Percentiles rank a stretch among this genome's conserved stretches.
Evolutionary conservation across 2,888 invertebrate genomes (phyloP).

Genomic region (Melipona bicolor): DNA sequence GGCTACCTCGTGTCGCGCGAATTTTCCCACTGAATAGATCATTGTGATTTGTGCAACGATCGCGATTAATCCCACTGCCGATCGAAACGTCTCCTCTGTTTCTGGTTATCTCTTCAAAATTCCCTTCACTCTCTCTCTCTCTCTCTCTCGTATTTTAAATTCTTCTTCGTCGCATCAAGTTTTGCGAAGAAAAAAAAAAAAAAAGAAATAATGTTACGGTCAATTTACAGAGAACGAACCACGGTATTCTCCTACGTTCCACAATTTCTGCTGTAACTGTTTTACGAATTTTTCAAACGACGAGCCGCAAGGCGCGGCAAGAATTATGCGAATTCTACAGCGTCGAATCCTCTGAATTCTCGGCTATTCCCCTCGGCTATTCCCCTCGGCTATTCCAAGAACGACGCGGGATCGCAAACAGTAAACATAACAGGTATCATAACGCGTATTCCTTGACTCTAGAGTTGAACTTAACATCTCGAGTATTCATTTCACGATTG

Average conservation of each 20-base stretch:
- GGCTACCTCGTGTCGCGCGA: constrained; percentile 24
- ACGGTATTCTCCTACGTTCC: neutral
- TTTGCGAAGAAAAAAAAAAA: too few relatives aligned
- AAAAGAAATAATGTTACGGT: neutral
- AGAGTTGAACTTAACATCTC: neutral
- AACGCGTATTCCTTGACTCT: neutral
- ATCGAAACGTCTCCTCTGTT: neutral
- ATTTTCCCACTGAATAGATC: constrained; percentile 61
- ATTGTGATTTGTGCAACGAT: constrained; percentile 41
- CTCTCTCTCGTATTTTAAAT: neutral
- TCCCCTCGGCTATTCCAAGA: constrained; percentile 46
- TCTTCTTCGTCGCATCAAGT: neutral
- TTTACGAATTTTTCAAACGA: constrained; percentile 50
- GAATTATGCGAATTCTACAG: constrained; percentile 44
- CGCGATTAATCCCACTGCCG: constrained; percentile 12
- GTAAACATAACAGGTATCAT: constrained; percentile 48
- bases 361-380: constrained; percentile 54
- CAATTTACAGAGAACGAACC: neutral
- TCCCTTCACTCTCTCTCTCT: too few relatives aligned
- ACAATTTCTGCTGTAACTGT: constrained; percentile 47
- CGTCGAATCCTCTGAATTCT: constrained; percentile 39
- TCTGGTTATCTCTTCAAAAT: neutral
- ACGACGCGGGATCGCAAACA: constrained; percentile 48
- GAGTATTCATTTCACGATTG: neutral
- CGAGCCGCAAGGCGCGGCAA: constrained; percentile 33